Evolutionary conservation across 2,797 vertebrate species (phyloP).

Genomic region (Tympanoctomys barrerae): DNA sequence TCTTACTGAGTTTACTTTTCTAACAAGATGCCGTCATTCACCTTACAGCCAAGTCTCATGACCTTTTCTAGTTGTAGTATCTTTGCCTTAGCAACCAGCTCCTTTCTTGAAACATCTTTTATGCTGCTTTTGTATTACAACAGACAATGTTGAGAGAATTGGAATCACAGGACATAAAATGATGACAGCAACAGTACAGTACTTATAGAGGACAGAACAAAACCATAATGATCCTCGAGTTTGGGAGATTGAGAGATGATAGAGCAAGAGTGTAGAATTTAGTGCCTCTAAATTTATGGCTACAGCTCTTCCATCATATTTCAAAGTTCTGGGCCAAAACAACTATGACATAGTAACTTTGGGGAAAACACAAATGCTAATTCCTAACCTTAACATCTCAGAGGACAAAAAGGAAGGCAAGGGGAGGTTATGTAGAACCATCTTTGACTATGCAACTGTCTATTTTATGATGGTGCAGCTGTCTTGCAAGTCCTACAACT

Average conservation of each 20-base stretch:
- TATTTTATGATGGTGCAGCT: background rate
- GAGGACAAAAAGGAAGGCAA: background rate
- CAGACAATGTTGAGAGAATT: background rate
- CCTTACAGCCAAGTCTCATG: background rate
- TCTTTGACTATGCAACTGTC: background rate
- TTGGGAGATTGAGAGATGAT: background rate
- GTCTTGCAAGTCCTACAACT: background rate
- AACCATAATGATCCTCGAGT: background rate
- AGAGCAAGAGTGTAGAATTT: background rate
- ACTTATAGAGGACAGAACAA: background rate
- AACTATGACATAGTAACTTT: background rate
- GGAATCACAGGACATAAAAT: background rate
- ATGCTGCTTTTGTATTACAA: background rate
- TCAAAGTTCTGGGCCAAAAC: background rate
- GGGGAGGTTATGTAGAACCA: background rate
- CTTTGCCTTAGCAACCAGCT: background rate
- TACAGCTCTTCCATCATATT: background rate
- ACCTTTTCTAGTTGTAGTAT: background rate
- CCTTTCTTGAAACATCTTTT: background rate
- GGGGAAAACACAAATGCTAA: background rate
- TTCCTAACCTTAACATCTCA: background rate
- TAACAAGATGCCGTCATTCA: background rate
- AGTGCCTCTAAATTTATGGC: background rate
- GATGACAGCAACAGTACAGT: background rate
- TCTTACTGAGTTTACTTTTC: background rate